phyloP scores from a whole-genome alignment of 2,888 invertebrate genomes.

The Stenoptilia bipunctidactyla region DNA sequence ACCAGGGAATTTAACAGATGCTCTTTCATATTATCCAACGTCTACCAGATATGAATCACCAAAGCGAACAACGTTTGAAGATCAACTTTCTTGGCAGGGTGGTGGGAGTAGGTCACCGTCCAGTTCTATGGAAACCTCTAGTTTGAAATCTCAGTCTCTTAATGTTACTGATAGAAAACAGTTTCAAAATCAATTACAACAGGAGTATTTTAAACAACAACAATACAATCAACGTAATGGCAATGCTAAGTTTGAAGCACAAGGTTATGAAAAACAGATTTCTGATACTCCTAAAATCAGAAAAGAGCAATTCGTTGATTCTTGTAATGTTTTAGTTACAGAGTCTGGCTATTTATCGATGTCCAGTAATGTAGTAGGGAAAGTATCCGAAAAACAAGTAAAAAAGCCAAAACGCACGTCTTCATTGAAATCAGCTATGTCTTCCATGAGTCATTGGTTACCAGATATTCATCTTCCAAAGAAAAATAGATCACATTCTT shows the following conservation, averaged over 20 bases:
- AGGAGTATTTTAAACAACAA: conserved; percentile 66
- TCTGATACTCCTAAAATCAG: conserved; percentile 37
- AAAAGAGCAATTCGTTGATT: conserved; percentile 57
- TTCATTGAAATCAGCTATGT: conserved; percentile 84
- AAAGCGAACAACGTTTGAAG: conserved; percentile 70
- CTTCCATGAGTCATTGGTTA: conserved; percentile 83
- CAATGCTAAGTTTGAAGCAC: conserved; percentile 44
- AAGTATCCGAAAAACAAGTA: conserved; percentile 63
- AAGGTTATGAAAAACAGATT: conserved; percentile 44
- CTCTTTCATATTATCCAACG: conserved; percentile 85
- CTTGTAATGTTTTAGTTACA: conserved; percentile 75
- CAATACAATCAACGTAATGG: conserved; percentile 67
- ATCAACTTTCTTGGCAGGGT: conserved; percentile 73
- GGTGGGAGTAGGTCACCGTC: conserved; percentile 72
- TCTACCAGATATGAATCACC: conserved; percentile 73
- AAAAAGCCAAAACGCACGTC: conserved; percentile 81
- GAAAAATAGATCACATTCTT: conserved; percentile 84
- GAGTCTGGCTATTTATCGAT: conserved; percentile 85
- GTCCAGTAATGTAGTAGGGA: conserved; percentile 74
- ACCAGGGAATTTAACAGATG: conserved; percentile 81
- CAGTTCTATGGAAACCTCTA: conserved; percentile 72
- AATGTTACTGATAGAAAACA: conserved; percentile 68
- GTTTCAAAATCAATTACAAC: conserved; percentile 66
- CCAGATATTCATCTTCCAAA: conserved; percentile 85
- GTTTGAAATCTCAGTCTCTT: conserved; percentile 70